Base-by-base conservation (phyloP, 2,888 invertebrate genomes). In the Drosophila mimica region DNA sequence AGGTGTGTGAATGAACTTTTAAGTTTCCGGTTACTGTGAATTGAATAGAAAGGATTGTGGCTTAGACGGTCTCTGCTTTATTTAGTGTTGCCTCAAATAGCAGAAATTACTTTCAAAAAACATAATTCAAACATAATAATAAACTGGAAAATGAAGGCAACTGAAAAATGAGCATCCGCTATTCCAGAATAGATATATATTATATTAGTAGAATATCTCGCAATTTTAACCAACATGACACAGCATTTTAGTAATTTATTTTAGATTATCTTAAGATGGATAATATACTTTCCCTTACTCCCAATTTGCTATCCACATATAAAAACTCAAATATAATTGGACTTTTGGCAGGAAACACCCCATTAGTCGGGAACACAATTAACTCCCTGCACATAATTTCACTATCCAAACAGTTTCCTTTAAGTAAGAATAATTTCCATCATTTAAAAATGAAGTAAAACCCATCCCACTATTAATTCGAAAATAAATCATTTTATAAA, bases 1-100 rank as follows among this genome's bases (percentile, higher is more conserved):
- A 38, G 56, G 49, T 61, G 63, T 81, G 70, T 60, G 66, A 76
- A 53, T 71, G 70, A 81, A 89, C 78, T 81, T 77, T 81, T 25
- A 48, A 66, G 66, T 81, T 83, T 89, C 89, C 81, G 84, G 67
- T 70, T 38, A 43, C 51, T 5, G 30, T 20, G 58, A 17, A 20
- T n/a, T 15, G 40, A 40, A 59, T 30, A 36, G 60, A 52, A 60
- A 30, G 52, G 52, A 11, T 31, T 60, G 17, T 20, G 20, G n/a
- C 28, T 2, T 25, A 31, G n/a, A 30, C n/a, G 49, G 17, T 1
- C 33, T 59, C 13, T 52, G 31, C 33, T 4, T 52, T 20, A 20
- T 20, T 11, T n/a, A 13, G 5, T n/a, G 30, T 51, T 30, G 33
- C 53, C 13, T 20, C 13, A 15, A 53, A 33, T 30, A n/a, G 28